Base-by-base conservation (phyloP, 1,140 invertebrate genomes). In the Penaeus indicus region DNA sequence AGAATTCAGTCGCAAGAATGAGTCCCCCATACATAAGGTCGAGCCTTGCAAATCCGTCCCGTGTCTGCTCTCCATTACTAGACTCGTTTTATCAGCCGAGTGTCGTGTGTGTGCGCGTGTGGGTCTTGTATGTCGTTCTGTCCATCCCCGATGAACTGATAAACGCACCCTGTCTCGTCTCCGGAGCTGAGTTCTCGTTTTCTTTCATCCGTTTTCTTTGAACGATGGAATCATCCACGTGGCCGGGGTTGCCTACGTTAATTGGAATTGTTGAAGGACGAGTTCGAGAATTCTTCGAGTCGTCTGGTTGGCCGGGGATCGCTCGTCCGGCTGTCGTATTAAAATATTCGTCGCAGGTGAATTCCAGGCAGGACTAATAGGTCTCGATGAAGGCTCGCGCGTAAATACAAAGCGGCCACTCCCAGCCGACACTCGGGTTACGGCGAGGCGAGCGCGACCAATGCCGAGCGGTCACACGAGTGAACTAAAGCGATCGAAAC, bases 181-280 rank as follows among this genome's bases (percentile, higher is more conserved):
- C 78, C n/a, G 32, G 54, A 61, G 47, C 72, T 21, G 72, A 79
- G 77, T 81, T 86, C 85, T 67, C 85, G 85, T 80, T 86, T 80
- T 86, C 85, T 86, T 86, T 86, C 77, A 86, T 60, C 32, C 85
- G 78, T 86, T 86, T 86, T 86, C 85, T 86, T 81, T 86, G 85
- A 80, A 54, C 69, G 85, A 86, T 86, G 77, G 85, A 86, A 81
- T 86, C 78, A 62, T 25, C 69, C 61, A 47, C 62, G 77, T 54
- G 54, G 54, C 85, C 85, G 21, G 85, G 85, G 85, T 86, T 86
- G 85, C 85, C 77, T 22, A 22, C 79, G 62, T 42, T 69, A 84
- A n/a, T n/a, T 80, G 38, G 78, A 42, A 22, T 54, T 54, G 54
- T 54, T 54, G 1, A 8, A 13, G 10, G 54, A 5, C 54, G 54